Percentiles rank a stretch among this genome's conserved stretches.
Evolutionary conservation across 1,140 invertebrate species (phyloP).

Genomic region (Heliconius hewitsoni): DNA sequence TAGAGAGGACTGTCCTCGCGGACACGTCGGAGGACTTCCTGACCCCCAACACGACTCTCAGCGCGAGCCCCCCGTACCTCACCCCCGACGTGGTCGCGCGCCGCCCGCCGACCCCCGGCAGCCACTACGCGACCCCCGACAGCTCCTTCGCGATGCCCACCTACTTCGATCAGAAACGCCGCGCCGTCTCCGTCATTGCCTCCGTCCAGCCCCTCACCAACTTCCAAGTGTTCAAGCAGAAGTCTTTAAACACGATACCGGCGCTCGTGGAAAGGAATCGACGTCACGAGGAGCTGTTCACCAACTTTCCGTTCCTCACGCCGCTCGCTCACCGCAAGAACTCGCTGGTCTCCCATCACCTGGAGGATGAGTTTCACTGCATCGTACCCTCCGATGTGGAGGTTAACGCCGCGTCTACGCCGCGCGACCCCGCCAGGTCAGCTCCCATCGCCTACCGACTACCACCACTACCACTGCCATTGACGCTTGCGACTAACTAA

Average conservation of each 20-base stretch:
- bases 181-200: conserved; percentile 60
- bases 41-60: conserved; percentile 65
- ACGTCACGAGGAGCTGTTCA: conserved; percentile 72
- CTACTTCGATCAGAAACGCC: conserved; percentile 75
- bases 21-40: conserved; percentile 65
- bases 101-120: conserved; percentile 52
- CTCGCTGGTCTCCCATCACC: conserved; percentile 61
- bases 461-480: background rate
- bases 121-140: conserved; percentile 59
- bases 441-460: background rate
- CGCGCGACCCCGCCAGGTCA: conserved; percentile 31
- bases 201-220: conserved; percentile 72
- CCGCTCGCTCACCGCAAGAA: conserved; percentile 79
- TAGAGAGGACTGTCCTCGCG: conserved; percentile 52
- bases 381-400: conserved; percentile 63
- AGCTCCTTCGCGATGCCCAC: conserved; percentile 73
- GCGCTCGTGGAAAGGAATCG: conserved; percentile 64
- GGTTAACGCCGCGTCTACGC: conserved; percentile 65
- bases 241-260: conserved; percentile 76
- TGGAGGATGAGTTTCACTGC: conserved; percentile 78
- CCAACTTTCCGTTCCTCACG: conserved; percentile 79
- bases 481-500: background rate
- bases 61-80: conserved; percentile 23
- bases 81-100: conserved; percentile 67
- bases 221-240: conserved; percentile 79